phyloP scores from a whole-genome alignment of 2,113 vertebrate genomes.

The Eolophus roseicapilla region DNA sequence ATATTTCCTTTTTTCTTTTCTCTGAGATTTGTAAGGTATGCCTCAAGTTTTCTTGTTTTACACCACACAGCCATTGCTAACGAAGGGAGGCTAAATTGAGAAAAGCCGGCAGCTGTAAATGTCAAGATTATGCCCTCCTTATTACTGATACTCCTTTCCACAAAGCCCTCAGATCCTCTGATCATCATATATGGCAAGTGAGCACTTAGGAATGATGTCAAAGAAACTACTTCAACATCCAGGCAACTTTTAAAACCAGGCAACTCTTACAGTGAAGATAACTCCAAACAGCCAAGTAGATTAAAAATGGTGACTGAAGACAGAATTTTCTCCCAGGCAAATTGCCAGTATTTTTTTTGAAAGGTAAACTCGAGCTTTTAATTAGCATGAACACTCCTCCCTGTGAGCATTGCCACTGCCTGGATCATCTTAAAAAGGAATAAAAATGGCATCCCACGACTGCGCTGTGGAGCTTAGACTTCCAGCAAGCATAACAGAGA shows the following conservation, averaged over 20 bases:
- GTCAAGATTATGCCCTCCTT: conserved; percentile 15
- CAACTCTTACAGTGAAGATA: conserved; percentile 18
- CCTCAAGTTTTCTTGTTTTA: not conserved
- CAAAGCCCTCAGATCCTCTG: conserved; percentile 9
- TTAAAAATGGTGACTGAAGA: conserved; percentile 55
- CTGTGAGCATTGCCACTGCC: not conserved
- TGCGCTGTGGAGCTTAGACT: not conserved
- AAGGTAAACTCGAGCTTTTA: conserved; percentile 62
- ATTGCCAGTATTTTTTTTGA: conserved; percentile 32
- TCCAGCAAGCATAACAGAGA: not conserved
- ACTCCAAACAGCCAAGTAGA: conserved; percentile 19
- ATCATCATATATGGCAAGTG: conserved; percentile 23
- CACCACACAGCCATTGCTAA: not conserved
- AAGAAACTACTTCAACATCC: conserved; percentile 27
- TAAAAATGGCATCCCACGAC: conserved; percentile 14
- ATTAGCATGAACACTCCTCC: conserved; percentile 57
- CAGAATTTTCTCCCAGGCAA: conserved; percentile 41
- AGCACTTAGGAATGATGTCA: conserved; percentile 22
- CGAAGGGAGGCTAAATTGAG: not conserved
- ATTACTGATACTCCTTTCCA: not conserved
- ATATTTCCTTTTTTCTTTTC: not conserved
- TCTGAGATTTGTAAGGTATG: not conserved
- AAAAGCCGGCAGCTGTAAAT: conserved; percentile 4
- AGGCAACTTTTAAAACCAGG: conserved; percentile 40
- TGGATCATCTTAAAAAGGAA: conserved; percentile 37